phyloP scores from a whole-genome alignment of 2,113 vertebrate genomes.

The Choloepus hoffmanni region DNA sequence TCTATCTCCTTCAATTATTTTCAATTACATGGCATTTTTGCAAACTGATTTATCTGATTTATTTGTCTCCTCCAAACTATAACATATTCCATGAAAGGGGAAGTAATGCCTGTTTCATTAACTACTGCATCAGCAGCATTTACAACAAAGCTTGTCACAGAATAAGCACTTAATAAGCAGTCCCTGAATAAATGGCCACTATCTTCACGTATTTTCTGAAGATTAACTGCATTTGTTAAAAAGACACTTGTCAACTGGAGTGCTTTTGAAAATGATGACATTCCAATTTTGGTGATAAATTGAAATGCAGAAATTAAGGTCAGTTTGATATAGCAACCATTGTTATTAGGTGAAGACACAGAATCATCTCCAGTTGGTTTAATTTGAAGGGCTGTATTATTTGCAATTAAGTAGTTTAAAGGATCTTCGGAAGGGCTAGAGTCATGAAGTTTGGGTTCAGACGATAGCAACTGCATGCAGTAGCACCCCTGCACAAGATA shows the following conservation, averaged over 20 bases:
- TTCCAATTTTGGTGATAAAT: background rate
- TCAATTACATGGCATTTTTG: too few relatives aligned
- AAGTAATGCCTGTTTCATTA: too few relatives aligned
- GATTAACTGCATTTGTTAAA: background rate
- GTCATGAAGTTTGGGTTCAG: too few relatives aligned
- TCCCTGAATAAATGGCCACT: background rate
- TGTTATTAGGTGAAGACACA: background rate
- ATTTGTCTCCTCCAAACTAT: too few relatives aligned
- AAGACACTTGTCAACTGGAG: background rate
- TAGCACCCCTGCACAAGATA: too few relatives aligned
- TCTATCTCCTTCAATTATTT: too few relatives aligned
- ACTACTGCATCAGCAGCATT: too few relatives aligned
- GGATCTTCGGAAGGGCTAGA: background rate
- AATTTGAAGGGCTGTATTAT: background rate
- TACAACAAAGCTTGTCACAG: too few relatives aligned
- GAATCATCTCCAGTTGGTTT: background rate
- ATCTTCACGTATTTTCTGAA: background rate
- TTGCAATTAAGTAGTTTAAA: background rate
- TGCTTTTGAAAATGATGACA: background rate
- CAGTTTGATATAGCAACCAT: background rate
- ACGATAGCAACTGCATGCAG: too few relatives aligned
- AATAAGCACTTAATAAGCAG: too few relatives aligned
- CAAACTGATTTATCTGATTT: too few relatives aligned
- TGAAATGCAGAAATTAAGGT: background rate
- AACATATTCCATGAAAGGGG: too few relatives aligned